Evolutionary conservation across 2,888 invertebrate species (phyloP), one percentile per base, ranked within the genome.

Genomic region (Apodemia hepburni): DNA sequence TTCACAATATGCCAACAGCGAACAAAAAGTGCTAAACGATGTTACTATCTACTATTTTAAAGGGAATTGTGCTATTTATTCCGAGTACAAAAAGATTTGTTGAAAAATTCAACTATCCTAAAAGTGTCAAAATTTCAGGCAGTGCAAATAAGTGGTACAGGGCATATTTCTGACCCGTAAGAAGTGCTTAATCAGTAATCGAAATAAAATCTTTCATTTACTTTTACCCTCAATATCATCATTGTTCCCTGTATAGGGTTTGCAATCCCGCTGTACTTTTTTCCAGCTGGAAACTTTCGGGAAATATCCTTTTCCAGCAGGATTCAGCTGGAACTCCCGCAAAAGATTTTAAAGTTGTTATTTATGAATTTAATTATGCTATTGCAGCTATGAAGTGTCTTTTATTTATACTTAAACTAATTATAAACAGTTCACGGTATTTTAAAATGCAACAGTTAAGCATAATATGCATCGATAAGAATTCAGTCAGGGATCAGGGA

Each of bases 41-140:
- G 51, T 51, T 51, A 51, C 51, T 51, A 9, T 51, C 51, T n/a
- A 51, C 51, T 51, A 27, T 51, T 51, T 51, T 22, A 12, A 51
- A 51, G 51, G 45, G 45, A 47, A 47, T 47, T 47, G 45, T n/a
- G 45, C 45, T 47, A 47, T 47, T 47, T 47, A 47, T 17, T 47
- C 17, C n/a, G 7, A 47, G 17, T 8, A 7, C n/a, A 47, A 47
- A 7, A 47, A 47, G 45, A 47, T 47, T 47, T 47, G 17, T 17
- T 7, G 17, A 47, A 47, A 47, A 47, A 47, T 45, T n/a, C 45
- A 2, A 45, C 17, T 45, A 17, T 45, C 7, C 7, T 45, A 45
- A 45, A 45, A 45, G n/a, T 45, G n/a, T 45, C 7, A 45, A 45
- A 17, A 7, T 47, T 47, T n/a, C 7, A 8, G n/a, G 2, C 17